A percentile compares a stretch with the other conserved stretches of the same genome.
phyloP scores from a whole-genome alignment of 2,113 vertebrate genomes.

The Paramisgurnus dabryanus region DNA sequence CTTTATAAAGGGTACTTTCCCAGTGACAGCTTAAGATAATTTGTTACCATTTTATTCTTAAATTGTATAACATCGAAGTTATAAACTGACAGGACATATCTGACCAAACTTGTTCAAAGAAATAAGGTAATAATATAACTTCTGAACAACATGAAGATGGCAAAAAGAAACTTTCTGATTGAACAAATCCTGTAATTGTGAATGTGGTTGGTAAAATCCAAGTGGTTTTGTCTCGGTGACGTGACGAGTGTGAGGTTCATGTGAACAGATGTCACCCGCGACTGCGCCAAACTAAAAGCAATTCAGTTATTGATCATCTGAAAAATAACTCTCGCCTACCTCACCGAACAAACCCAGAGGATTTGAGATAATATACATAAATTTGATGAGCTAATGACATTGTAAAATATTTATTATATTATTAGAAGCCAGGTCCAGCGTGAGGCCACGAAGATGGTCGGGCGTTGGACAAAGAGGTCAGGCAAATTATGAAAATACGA shows the following conservation, averaged over 20 bases:
- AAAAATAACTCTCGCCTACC: conserved; percentile 73
- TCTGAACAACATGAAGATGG: neutral
- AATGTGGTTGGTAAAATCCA: neutral
- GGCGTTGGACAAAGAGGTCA: conserved; percentile 18
- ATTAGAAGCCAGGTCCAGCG: conserved; percentile 66
- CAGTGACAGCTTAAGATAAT: too few relatives aligned
- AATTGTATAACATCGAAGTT: too few relatives aligned
- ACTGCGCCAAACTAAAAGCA: conserved; percentile 38
- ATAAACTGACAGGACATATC: too few relatives aligned
- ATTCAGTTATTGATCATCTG: conserved; percentile 71
- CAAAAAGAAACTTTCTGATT: too few relatives aligned
- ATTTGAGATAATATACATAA: conserved; percentile 71
- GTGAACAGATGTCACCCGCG: conserved; percentile 25
- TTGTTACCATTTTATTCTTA: too few relatives aligned
- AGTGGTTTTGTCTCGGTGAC: neutral
- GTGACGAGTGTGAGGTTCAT: neutral
- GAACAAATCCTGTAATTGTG: neutral
- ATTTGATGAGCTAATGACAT: conserved; percentile 80
- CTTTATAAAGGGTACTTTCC: too few relatives aligned
- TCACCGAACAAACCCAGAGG: conserved; percentile 70
- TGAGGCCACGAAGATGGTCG: conserved; percentile 62
- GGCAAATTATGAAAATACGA: conserved; percentile 67
- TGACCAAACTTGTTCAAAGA: too few relatives aligned
- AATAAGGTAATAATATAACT: too few relatives aligned
- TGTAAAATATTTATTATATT: conserved; percentile 80